These are phyloP conservation scores for Andrena flavipes DNA, from an alignment of 2,888 invertebrate species.

Conservation along the genomic window DNA sequence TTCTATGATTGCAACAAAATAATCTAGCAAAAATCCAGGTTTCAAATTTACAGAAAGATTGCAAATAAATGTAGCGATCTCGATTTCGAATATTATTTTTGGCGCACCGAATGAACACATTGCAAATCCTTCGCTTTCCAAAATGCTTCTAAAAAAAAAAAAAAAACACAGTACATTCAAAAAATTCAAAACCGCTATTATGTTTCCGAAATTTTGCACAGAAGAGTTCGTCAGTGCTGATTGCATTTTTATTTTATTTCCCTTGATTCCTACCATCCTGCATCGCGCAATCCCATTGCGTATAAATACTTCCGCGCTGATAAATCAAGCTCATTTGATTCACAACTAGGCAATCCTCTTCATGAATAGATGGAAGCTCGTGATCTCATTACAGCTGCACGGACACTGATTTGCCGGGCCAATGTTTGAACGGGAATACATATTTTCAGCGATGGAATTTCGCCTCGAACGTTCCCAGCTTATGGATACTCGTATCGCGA, in stretches of 20 bases:
- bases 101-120: no score
- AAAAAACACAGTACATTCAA: no score
- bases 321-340: conserved; percentile 18
- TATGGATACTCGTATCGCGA: conserved; percentile 18
- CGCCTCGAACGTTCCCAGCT: background rate
- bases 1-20: background rate
- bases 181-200: background rate
- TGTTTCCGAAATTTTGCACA: background rate
- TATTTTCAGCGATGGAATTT: conserved; percentile 22
- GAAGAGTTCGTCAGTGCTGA: no score
- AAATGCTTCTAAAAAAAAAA: no score
- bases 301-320: conserved; percentile 28
- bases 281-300: background rate
- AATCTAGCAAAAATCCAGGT: background rate
- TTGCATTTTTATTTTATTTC: background rate
- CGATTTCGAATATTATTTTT: no score
- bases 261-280: background rate
- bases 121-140: no score
- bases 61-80: background rate
- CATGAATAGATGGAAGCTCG: conserved; percentile 38
- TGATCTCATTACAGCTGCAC: conserved; percentile 36
- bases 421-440: conserved; percentile 50
- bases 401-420: conserved; percentile 18
- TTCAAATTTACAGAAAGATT: conserved; percentile 1
- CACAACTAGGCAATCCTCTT: conserved; percentile 31